phyloP scores from a whole-genome alignment of 2,797 vertebrate species.

The Pachyuromys duprasi region DNA sequence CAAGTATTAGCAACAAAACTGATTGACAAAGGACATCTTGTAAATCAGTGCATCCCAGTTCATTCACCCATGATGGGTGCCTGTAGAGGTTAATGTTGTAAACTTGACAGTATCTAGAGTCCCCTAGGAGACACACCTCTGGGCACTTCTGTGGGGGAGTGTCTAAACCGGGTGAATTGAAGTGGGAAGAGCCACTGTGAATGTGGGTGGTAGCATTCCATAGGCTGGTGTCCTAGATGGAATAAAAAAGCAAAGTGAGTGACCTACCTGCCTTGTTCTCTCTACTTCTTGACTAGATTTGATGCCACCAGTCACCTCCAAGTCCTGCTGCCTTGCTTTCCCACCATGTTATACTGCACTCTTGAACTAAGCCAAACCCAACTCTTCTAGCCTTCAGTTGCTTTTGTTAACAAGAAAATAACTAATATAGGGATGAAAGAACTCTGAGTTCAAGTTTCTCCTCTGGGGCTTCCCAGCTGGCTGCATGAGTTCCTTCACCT shows the following conservation, averaged over 20 bases:
- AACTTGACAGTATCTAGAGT: background rate
- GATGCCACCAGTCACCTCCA: background rate
- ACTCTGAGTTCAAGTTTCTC: slow-evolving; percentile 29
- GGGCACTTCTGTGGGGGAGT: background rate
- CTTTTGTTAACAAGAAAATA: background rate
- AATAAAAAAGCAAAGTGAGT: background rate
- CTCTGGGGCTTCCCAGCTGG: background rate
- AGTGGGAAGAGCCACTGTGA: background rate
- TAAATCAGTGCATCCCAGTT: background rate
- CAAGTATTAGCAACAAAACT: slow-evolving; percentile 29
- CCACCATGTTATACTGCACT: background rate
- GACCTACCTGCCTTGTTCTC: background rate
- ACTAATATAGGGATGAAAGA: background rate
- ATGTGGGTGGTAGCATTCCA: background rate
- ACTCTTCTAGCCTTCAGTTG: background rate
- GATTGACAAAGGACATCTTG: slow-evolving; percentile 25
- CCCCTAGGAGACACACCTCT: background rate
- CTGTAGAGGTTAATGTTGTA: background rate
- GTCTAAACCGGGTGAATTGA: background rate
- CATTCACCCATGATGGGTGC: background rate
- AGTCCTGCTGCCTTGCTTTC: background rate
- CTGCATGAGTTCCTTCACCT: background rate
- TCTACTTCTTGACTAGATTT: background rate
- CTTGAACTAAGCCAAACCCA: background rate
- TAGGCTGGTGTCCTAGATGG: background rate